Base-by-base conservation (phyloP, 2,797 vertebrate genomes). In the Delichon dasypus region DNA sequence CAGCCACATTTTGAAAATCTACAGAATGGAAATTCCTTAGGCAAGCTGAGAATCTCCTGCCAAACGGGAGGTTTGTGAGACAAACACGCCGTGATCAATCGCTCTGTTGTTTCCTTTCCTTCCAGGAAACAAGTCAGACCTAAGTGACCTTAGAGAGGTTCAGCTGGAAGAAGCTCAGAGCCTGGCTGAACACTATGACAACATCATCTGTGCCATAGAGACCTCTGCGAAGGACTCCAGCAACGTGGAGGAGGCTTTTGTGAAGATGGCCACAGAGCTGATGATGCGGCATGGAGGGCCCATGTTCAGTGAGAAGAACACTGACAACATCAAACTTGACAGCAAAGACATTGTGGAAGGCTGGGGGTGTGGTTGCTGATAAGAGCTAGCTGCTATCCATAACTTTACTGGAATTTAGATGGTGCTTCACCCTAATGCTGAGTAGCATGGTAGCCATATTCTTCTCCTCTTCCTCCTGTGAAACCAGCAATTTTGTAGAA, bases 191-290 rank as follows among this genome's bases (percentile, higher is more conserved):
- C 98, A 89, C 83, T 97, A 98, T 5, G 98, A 98, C 76, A 98
- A 98, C 75, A 98, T 98, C 95, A 97, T 98, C 85, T 97, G 97
- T 77, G 98, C 98, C 96, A 98, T 98, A 30, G 98, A 99, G 96
- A 99, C 98, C 2, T 99, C 98, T 4, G 98, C 98, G 3, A 98
- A 98, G 76, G 98, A 98, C 95, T 98, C 98, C 40, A 98, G 97
- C 97, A 99, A 99, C 0, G 98, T 99, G 96, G 98, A 98, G 48
- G 98, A 98, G 91, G 98, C 98, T n/a, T 99, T 99, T 95, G 94
- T 97, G 89, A 97, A 98, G 96, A 97, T 99, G 98, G 98, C 98
- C 42, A 97, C 97, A 0, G 98, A 99, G 96, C 98, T 99, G 62
- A 98, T 99, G 96, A 89, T 98, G 96, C 96, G 98, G 71, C 98